These are phyloP conservation scores for Euphydryas editha DNA, from an alignment of 2,888 invertebrate genomes.

Conservation along the genomic window DNA sequence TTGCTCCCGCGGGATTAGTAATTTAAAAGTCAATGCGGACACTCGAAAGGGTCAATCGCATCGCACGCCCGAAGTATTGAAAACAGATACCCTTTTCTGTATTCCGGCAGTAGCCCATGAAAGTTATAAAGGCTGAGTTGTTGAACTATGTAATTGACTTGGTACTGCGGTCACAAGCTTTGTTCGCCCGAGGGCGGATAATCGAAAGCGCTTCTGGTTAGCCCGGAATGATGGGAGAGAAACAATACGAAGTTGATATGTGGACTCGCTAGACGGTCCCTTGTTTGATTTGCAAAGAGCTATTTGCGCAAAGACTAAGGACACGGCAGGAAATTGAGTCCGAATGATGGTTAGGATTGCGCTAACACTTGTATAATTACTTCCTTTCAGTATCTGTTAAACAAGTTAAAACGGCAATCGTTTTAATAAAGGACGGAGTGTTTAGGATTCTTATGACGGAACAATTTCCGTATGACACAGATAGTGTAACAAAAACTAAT, in stretches of 20 bases:
- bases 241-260: slow-evolving; percentile 82
- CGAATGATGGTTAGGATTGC: slow-evolving; percentile 60
- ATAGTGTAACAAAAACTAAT: slow-evolving; percentile 73
- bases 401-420: slow-evolving; percentile 55
- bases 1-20: slow-evolving; percentile 81
- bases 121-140: slow-evolving; percentile 84
- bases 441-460: slow-evolving; percentile 61
- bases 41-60: slow-evolving; percentile 83
- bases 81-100: slow-evolving; percentile 83
- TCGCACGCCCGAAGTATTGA: slow-evolving; percentile 77
- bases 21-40: slow-evolving; percentile 84
- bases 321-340: slow-evolving; percentile 76
- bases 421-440: slow-evolving; percentile 59
- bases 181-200: slow-evolving; percentile 79
- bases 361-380: slow-evolving; percentile 77
- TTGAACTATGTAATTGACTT: slow-evolving; percentile 84
- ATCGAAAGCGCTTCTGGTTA: slow-evolving; percentile 83
- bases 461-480: slow-evolving; percentile 69
- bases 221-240: slow-evolving; percentile 76
- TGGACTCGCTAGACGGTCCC: slow-evolving; percentile 77
- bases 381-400: slow-evolving; percentile 66
- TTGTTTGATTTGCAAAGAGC: slow-evolving; percentile 83
- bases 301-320: slow-evolving; percentile 78
- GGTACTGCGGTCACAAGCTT: slow-evolving; percentile 81
- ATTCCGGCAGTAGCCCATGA: slow-evolving; percentile 81